phyloP scores from a whole-genome alignment of 2,797 vertebrate species.

The Nyctalus aviator region DNA sequence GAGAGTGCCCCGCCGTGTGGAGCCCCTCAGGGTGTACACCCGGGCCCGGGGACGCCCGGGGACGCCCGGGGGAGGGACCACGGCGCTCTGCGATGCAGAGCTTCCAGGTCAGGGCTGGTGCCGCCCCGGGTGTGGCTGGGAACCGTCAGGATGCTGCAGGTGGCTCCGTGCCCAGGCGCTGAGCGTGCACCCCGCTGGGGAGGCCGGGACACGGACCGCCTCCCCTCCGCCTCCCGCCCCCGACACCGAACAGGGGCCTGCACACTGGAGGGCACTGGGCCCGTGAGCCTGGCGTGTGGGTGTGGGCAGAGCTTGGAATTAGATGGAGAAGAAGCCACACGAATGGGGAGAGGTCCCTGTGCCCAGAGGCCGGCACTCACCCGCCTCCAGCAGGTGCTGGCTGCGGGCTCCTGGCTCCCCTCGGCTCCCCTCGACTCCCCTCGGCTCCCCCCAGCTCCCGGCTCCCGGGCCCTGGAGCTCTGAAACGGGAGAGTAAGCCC shows the following conservation, averaged over 20 bases:
- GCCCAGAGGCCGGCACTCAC: accelerated
- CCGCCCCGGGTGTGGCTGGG: not conserved
- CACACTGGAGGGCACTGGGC: not conserved
- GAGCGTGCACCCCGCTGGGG: not conserved
- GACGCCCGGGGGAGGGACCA: accelerated
- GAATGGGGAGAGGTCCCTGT: accelerated
- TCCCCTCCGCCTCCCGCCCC: too few relatives aligned
- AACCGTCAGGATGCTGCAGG: accelerated
- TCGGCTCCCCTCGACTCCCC: not conserved
- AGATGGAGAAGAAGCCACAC: not conserved
- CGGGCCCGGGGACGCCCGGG: not conserved
- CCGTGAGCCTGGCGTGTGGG: not conserved
- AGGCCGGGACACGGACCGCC: not conserved
- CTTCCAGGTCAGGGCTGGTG: not conserved
- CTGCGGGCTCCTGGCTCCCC: not conserved
- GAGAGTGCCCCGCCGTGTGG: not conserved
- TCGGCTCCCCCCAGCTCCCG: not conserved
- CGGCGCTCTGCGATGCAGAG: not conserved
- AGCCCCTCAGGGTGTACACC: not conserved
- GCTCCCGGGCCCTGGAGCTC: not conserved
- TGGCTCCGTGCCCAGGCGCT: accelerated
- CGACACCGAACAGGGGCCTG: not conserved
- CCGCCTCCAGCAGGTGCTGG: not conserved
- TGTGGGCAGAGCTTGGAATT: not conserved
- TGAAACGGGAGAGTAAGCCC: accelerated